phyloP scores from a whole-genome alignment of 64 coral and sea anemone species.

The Montipora capricornis region DNA sequence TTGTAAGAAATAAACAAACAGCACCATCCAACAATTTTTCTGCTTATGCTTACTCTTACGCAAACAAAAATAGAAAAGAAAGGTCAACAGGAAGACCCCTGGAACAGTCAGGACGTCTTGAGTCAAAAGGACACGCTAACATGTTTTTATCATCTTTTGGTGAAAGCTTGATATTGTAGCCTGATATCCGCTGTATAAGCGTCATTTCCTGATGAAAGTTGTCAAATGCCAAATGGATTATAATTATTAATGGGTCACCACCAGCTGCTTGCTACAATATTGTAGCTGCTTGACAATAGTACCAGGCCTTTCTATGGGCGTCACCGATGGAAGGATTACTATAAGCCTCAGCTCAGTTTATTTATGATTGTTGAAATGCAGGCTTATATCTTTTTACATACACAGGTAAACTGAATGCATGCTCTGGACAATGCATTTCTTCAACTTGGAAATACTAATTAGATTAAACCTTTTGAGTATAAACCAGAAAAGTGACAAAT shows the following conservation, averaged over 20 bases:
- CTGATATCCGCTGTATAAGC: neutral
- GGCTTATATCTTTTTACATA: neutral
- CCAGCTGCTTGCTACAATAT: neutral
- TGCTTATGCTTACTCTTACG: too few relatives aligned
- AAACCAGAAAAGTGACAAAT: neutral
- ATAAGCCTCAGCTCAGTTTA: neutral
- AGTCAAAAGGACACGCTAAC: neutral
- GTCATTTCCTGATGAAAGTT: neutral
- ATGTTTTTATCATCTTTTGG: neutral
- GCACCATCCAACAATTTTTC: too few relatives aligned
- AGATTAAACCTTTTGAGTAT: slow-evolving; percentile 29
- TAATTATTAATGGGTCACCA: neutral
- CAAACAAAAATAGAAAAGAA: too few relatives aligned
- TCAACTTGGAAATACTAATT: neutral
- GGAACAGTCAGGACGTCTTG: neutral
- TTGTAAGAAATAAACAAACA: neutral
- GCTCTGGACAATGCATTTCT: neutral
- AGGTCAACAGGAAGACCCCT: neutral
- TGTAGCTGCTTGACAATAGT: neutral
- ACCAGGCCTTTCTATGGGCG: neutral
- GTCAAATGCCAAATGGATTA: slow-evolving; percentile 1
- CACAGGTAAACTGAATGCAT: neutral
- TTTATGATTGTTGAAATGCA: neutral
- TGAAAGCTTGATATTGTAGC: neutral
- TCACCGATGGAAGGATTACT: neutral